Evolutionary conservation across 2,888 invertebrate species (phyloP), one percentile per base, ranked within the genome.

Genomic region (Rhabditoides inermis): DNA sequence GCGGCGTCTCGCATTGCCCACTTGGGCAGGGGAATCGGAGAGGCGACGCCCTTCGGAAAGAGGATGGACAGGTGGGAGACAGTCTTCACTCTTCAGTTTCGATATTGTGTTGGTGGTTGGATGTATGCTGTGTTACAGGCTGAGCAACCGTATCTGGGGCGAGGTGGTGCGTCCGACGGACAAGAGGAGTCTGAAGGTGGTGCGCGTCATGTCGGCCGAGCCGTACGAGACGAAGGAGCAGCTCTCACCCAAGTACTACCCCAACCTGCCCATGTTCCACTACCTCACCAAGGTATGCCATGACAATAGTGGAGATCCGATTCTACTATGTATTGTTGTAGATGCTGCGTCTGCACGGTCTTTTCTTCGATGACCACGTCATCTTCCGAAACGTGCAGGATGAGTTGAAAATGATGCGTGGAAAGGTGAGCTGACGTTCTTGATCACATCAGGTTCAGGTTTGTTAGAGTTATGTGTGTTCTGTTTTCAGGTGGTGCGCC

Each of bases 191-290:
- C 36, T 59, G 45, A 65, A 65, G 59, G 68, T 72, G 10, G 67
- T 70, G 5, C 60, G 70, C n/a, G 65, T 73, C 35, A 70, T 73
- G 71, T 57, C 68, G 5, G 63, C 66, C 20, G 71, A 73, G 51
- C 73, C 73, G n/a, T 58, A 56, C 41, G 68, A 68, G 49, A 58
- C 58, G 26, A 56, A 61, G 42, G 72, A 74, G 36, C 70, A 71
- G 45, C 65, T 67, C 18, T 63, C 60, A 22, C 65, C 63, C 2
- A 53, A 68, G 40, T 73, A 73, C 58, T 73, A 66, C 54, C 73
- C 73, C 35, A 73, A 73, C 50, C 56, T 64, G 42, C 74, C 74
- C 30, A 74, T 74, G 74, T 75, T 74, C 55, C 74, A 74, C 55
- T 75, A 74, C 50, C 55, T 74, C 20, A 70, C 72, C n/a, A 74